phyloP scores from a whole-genome alignment of 2,888 invertebrate genomes.

The Lasioglossum calceatum region DNA sequence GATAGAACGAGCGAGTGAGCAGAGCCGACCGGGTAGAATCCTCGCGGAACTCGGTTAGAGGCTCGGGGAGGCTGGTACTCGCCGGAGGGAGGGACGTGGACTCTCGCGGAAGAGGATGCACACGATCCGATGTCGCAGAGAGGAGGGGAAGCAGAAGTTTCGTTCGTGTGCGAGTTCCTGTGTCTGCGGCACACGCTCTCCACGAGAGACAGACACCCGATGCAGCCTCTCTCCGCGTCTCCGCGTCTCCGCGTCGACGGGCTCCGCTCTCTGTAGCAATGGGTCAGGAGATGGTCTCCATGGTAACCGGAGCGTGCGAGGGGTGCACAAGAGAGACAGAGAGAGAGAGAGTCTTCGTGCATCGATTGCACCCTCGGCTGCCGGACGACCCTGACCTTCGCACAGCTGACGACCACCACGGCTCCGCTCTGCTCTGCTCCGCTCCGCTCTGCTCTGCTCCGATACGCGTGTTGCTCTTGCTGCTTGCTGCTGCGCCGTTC shows the following conservation, averaged over 20 bases:
- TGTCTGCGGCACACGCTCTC: conserved; percentile 38
- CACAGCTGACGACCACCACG: conserved; percentile 74
- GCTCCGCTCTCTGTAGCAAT: conserved; percentile 65
- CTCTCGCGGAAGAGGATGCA: conserved; percentile 13
- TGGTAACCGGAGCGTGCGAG: conserved; percentile 74
- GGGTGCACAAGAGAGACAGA: conserved; percentile 49
- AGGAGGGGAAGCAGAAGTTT: neutral
- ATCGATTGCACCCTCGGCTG: conserved; percentile 78
- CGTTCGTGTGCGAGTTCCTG: neutral
- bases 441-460: neutral
- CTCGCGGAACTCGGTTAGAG: neutral
- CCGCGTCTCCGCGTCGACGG: conserved; percentile 35
- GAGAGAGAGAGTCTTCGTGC: conserved; percentile 56
- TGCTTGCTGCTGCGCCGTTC: conserved; percentile 30
- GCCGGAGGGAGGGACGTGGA: neutral
- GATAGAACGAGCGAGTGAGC: neutral
- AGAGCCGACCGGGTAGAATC: neutral
- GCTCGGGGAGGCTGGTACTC: neutral
- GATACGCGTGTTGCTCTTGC: neutral
- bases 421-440: neutral
- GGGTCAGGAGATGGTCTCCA: conserved; percentile 80
- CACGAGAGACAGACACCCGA: conserved; percentile 42
- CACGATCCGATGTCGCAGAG: neutral
- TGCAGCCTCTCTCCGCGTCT: conserved; percentile 33
- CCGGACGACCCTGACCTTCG: conserved; percentile 80